Evolutionary conservation across 2,113 vertebrate genomes (phyloP).

Genomic region (Mastomys natalensis): DNA sequence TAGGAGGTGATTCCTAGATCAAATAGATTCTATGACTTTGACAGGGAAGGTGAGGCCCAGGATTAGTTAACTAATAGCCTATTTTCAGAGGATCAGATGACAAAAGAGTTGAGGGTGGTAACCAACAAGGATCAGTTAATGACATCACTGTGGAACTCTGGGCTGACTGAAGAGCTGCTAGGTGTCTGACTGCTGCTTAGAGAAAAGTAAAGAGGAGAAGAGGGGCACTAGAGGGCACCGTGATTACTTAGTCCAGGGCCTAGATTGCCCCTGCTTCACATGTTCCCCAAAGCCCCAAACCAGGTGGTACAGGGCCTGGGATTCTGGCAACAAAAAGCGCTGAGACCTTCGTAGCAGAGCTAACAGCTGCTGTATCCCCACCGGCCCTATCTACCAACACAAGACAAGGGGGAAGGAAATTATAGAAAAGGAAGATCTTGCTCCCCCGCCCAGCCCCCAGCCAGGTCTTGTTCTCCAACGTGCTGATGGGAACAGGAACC

Average conservation of each 20-base stretch:
- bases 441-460: accelerated
- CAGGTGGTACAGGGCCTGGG: constrained; percentile 47
- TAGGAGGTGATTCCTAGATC: background rate
- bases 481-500: background rate
- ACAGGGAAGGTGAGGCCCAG: background rate
- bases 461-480: background rate
- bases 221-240: background rate
- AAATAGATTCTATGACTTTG: background rate
- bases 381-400: background rate
- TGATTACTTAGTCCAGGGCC: background rate
- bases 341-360: background rate
- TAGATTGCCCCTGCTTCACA: background rate
- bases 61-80: background rate
- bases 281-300: constrained; percentile 48
- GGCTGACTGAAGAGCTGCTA: background rate
- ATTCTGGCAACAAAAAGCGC: constrained; percentile 59
- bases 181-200: background rate
- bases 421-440: background rate
- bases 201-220: background rate
- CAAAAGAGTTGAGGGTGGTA: background rate
- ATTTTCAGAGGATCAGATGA: background rate
- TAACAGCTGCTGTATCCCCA: constrained; percentile 58
- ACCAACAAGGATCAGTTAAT: too few species aligned
- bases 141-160: background rate
- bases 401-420: background rate